phyloP scores from a whole-genome alignment of 2,797 vertebrate species.

The Chloroceryle inda region DNA sequence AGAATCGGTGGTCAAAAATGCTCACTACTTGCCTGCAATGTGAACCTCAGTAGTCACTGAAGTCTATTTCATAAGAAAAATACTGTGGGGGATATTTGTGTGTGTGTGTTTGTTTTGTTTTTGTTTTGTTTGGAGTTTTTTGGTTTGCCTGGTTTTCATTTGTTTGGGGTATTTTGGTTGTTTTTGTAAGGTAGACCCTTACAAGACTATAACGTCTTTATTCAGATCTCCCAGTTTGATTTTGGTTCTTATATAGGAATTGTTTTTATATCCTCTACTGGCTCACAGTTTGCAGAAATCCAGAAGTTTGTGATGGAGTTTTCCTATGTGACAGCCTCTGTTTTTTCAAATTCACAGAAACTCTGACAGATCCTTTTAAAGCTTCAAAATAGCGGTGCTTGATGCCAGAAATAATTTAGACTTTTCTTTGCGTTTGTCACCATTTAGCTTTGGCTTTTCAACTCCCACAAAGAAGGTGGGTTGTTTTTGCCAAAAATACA shows the following conservation, averaged over 20 bases:
- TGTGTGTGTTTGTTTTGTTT: background rate
- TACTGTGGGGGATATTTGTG: background rate
- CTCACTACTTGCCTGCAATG: background rate
- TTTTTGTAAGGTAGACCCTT: background rate
- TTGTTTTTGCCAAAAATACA: background rate
- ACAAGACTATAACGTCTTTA: background rate
- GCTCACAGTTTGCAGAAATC: background rate
- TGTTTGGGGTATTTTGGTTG: too few species aligned
- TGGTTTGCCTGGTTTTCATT: too few species aligned
- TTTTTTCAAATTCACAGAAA: background rate
- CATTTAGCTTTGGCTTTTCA: background rate
- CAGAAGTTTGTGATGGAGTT: background rate
- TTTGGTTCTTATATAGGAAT: background rate
- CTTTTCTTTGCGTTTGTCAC: conserved; percentile 15
- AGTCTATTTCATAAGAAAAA: background rate
- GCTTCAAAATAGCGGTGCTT: background rate
- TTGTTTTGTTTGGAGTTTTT: background rate
- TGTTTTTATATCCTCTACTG: background rate
- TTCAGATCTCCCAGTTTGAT: background rate
- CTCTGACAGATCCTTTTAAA: background rate
- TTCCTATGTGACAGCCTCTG: background rate
- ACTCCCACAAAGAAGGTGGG: background rate
- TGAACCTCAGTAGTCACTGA: background rate
- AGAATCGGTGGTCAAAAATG: background rate
- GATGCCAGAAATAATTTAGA: background rate